Base-by-base conservation (phyloP, 2,797 vertebrate species). In the Enteromius argenteus region DNA sequence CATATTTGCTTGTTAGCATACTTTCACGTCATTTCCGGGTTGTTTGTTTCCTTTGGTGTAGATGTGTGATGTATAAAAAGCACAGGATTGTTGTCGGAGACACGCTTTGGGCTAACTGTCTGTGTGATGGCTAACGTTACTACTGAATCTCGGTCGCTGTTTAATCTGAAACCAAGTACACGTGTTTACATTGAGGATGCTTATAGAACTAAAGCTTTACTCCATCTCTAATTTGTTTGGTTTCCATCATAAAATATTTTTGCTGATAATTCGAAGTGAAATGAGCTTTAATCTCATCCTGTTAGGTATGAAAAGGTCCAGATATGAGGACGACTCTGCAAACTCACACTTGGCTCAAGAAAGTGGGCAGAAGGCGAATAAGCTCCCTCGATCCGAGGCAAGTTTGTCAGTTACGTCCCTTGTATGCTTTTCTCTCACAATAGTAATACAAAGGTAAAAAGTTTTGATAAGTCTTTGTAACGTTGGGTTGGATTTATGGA, bases 361-460 rank as follows among this genome's bases (percentile, higher is more conserved):
- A 5, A 68, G 30, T 39, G 46, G 62, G 17, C 60, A 71, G 53
- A 60, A 15, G n/a, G 37, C 15, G 0, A 67, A 30, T 56, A 79
- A 71, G 3, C 23, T 91, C 27, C 89, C 91, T 21, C 53, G 79
- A 56, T 87, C 81, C 53, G 87, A 92, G 30, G 93, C 92, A 79
- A 88, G 68, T 68, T 71, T 44, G 17, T 51, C 6, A 4, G 71
- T 46, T 30, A 42, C 35, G 7, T 58, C 11, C 19, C 10, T 21
- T 35, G 4, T 10, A 13, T 21, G 19, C 7, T 56, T 4, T 74
- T 15, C 19, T 56, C 51, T 5, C 13, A 53, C 10, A 11, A 7
- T 49, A 35, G 5, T 11, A 49, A 35, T 30, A 42, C 2, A 42
- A 42, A 42, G 9, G 39, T 42, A 10, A 32, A 64, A 19, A 1